Conservation (phyloP, 1,140 invertebrate species). For the Telenomus remus region DNA sequence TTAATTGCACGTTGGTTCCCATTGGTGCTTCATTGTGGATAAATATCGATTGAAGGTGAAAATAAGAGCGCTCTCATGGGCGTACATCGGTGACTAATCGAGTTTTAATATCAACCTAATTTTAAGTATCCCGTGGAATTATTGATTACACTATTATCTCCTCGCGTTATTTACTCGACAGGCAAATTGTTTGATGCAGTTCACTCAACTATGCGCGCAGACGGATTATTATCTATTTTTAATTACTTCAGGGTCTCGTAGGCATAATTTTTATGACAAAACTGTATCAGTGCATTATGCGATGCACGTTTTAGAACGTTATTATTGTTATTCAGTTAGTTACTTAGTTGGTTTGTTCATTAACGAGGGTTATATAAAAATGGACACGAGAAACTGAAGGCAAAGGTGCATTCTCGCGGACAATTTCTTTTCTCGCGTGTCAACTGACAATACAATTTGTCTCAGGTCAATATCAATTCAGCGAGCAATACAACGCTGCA, state of each 20-base stretch:
- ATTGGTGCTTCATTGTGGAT: no score
- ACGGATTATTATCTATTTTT: constrained; percentile 70
- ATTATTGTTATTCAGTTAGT: no score
- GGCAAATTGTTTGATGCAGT: constrained; percentile 67
- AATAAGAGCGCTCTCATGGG: neutral
- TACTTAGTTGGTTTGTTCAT: no score
- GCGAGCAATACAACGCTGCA: constrained; percentile 1
- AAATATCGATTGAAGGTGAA: constrained; percentile 31
- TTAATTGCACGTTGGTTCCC: no score
- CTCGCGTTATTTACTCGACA: constrained; percentile 57
- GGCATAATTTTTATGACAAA: constrained; percentile 37
- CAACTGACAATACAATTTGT: constrained; percentile 6
- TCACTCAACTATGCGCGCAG: constrained; percentile 60
- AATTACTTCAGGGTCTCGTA: constrained; percentile 46
- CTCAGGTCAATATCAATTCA: constrained; percentile 32
- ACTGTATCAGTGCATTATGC: constrained; percentile 4
- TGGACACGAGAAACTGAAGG: constrained; percentile 15
- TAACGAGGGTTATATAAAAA: constrained; percentile 25
- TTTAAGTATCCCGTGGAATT: constrained; percentile 35
- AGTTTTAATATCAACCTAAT: constrained; percentile 35
- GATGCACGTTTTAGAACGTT: constrained; percentile 8
- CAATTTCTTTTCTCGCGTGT: neutral
- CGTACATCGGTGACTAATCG: constrained; percentile 4
- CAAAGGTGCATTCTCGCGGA: neutral
- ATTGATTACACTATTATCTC: constrained; percentile 37